Percentiles rank a stretch among this genome's conserved stretches.
Evolutionary conservation across 2,888 invertebrate genomes (phyloP).

Genomic region (Mamestra brassicae): DNA sequence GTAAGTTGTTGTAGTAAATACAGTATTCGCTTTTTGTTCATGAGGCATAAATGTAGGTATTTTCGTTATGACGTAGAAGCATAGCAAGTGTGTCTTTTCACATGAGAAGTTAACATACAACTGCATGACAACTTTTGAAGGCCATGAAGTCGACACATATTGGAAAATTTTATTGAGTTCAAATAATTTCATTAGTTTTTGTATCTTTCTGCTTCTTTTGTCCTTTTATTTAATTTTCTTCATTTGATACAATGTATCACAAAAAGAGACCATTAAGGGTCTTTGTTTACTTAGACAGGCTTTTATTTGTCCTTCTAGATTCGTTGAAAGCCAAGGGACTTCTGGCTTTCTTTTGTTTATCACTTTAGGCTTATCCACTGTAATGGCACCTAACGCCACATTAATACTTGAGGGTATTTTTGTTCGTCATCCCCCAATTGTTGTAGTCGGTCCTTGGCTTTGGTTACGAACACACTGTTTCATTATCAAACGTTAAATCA

Average conservation of each 20-base stretch:
- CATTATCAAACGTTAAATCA: background rate
- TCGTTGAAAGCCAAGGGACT: background rate
- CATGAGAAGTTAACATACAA: conserved; percentile 55
- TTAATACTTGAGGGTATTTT: conserved; percentile 3
- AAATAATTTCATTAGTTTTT: background rate
- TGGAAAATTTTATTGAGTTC: conserved; percentile 31
- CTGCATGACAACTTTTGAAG: conserved; percentile 47
- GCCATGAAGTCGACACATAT: conserved; percentile 45
- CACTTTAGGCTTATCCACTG: background rate
- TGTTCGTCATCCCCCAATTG: background rate
- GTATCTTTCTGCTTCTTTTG: background rate
- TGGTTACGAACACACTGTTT: background rate
- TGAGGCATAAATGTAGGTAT: background rate
- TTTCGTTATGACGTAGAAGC: conserved; percentile 37
- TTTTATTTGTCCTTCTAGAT: conserved; percentile 8
- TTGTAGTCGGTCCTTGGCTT: background rate
- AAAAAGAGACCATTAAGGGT: background rate
- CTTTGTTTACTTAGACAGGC: background rate
- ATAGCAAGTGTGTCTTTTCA: conserved; percentile 52
- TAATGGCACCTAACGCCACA: background rate
- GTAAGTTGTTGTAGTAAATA: conserved; percentile 54
- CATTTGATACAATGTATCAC: background rate
- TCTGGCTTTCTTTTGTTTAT: background rate
- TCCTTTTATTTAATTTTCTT: background rate
- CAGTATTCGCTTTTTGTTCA: conserved; percentile 10